phyloP scores from a whole-genome alignment of 64 coral and sea anemone genomes.

The Stichodactyla mertensii region DNA sequence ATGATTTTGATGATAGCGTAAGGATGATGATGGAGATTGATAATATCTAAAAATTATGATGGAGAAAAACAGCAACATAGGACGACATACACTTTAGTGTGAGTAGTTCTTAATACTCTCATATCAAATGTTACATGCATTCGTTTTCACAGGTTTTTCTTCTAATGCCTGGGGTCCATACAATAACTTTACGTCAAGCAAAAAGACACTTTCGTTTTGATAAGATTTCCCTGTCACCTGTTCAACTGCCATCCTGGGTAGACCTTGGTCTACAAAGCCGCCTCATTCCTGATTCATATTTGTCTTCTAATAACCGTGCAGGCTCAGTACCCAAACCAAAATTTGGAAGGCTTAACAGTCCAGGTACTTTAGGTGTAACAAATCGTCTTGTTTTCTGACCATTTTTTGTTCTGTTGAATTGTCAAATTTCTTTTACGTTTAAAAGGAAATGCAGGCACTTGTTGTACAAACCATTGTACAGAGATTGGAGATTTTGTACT shows the following conservation, averaged over 20 bases:
- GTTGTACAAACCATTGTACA: too few species aligned
- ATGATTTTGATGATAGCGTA: not conserved
- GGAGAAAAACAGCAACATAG: too few species aligned
- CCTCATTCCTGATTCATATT: slow-evolving; percentile 61
- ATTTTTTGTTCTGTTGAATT: too few species aligned
- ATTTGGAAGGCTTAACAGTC: slow-evolving; percentile 66
- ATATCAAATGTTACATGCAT: too few species aligned
- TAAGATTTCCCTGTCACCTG: slow-evolving; percentile 55
- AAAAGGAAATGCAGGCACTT: too few species aligned
- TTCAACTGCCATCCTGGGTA: slow-evolving; percentile 50
- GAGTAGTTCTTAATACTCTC: too few species aligned
- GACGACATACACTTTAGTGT: too few species aligned
- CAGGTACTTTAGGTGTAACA: slow-evolving; percentile 28
- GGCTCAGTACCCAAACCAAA: slow-evolving; percentile 41
- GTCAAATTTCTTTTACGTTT: too few species aligned
- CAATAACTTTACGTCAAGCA: slow-evolving; percentile 50
- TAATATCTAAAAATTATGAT: too few species aligned
- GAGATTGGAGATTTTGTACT: too few species aligned
- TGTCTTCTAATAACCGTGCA: not conserved
- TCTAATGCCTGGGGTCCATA: slow-evolving; percentile 72
- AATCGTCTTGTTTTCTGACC: not conserved
- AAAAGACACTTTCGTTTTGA: slow-evolving; percentile 51
- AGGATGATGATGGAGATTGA: too few species aligned
- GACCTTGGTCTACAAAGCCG: slow-evolving; percentile 91
- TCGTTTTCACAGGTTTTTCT: slow-evolving; percentile 46